A percentile compares a stretch with the other conserved stretches of the same genome.
Conservation (phyloP, 2,113 vertebrate species). For the Clarias magur region DNA sequence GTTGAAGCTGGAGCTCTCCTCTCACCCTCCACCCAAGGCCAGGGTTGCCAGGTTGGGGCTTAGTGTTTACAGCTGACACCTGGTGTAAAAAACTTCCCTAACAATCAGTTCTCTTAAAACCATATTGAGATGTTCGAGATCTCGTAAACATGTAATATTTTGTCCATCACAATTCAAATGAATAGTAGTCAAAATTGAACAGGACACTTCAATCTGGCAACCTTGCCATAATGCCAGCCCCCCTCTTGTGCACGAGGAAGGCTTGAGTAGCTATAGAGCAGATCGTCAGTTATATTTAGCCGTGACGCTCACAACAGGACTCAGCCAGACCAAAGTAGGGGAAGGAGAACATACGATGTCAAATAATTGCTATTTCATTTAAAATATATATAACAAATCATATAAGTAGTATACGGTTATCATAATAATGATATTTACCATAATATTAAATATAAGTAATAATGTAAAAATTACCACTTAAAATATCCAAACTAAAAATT, state of each 20-base stretch:
- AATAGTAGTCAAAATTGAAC: not conserved
- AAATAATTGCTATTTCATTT: not conserved
- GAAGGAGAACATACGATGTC: not conserved
- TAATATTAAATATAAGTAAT: not conserved
- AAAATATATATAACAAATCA: not conserved
- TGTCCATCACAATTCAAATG: too few relatives aligned
- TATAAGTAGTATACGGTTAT: not conserved
- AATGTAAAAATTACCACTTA: not conserved
- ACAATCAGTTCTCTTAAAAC: not conserved
- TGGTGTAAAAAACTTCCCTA: not conserved
- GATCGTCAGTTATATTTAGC: slow-evolving; percentile 54
- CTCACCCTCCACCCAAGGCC: slow-evolving; percentile 12
- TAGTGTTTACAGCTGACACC: not conserved
- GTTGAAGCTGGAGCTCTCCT: slow-evolving; percentile 27
- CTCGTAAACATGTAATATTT: not conserved
- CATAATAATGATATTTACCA: not conserved
- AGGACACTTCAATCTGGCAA: not conserved
- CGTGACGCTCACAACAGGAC: slow-evolving; percentile 22
- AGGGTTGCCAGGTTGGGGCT: slow-evolving; percentile 24
- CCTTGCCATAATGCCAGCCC: not conserved
- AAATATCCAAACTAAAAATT: not conserved
- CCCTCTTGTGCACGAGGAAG: slow-evolving; percentile 26
- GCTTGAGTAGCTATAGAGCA: slow-evolving; percentile 23
- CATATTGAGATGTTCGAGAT: not conserved
- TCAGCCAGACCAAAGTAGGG: not conserved